Conservation (phyloP, 1,140 invertebrate genomes). For the Scaptomyza pallida region DNA sequence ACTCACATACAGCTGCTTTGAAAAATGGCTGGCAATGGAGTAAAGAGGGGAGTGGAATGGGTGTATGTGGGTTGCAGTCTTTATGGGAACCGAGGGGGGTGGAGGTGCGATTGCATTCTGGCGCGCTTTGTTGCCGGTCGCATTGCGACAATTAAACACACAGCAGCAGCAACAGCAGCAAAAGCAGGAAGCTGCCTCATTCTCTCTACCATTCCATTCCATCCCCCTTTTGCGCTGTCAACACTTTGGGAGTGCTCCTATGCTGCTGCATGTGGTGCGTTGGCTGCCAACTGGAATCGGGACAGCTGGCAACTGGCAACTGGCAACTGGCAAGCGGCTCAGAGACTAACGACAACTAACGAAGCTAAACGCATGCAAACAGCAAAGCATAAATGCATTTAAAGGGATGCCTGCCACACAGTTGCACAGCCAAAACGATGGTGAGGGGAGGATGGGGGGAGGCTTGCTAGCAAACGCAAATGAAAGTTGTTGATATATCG, state of each 20-base stretch:
- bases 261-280: constrained; percentile 16
- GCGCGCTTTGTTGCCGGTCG: constrained; percentile 40
- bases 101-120: constrained; percentile 40
- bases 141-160: constrained; percentile 70
- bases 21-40: constrained; percentile 58
- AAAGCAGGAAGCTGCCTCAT: background rate
- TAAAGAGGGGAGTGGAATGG: background rate
- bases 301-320: constrained; percentile 30
- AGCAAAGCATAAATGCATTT: constrained; percentile 60
- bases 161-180: background rate
- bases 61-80: background rate
- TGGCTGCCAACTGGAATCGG: constrained; percentile 33
- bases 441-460: too few species aligned
- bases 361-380: constrained; percentile 72
- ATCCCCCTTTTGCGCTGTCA: constrained; percentile 21
- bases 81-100: background rate
- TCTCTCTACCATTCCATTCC: too few species aligned
- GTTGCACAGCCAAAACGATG: too few species aligned
- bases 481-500: constrained; percentile 47
- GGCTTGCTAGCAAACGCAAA: constrained; percentile 16
- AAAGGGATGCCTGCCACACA: constrained; percentile 7
- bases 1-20: constrained; percentile 26
- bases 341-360: constrained; percentile 63
- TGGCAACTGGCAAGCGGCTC: constrained; percentile 49
- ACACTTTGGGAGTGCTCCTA: constrained; percentile 25